These are phyloP conservation scores for Liopterus haemorrhoidalis DNA, from an alignment of 2,888 invertebrate species.

Conservation along the genomic window DNA sequence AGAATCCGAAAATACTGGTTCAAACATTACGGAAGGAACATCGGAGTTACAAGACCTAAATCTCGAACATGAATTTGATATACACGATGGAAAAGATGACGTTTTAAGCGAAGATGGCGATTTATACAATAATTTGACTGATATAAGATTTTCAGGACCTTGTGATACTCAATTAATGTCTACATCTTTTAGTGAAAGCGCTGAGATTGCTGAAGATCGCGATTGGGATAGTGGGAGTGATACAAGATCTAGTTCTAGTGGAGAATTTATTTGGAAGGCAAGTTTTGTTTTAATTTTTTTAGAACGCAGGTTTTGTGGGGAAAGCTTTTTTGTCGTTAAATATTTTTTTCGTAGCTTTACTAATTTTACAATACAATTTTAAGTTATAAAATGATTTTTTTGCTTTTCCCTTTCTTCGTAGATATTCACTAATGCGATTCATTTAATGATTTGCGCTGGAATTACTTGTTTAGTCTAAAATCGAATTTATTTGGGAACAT, in stretches of 20 bases:
- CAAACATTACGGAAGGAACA: slow-evolving; percentile 1
- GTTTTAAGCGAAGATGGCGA: slow-evolving; percentile 31
- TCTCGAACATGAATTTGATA: slow-evolving; percentile 17
- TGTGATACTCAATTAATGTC: slow-evolving; percentile 44
- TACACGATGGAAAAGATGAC: slow-evolving; percentile 13
- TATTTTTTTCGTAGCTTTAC: too few species aligned
- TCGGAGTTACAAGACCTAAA: slow-evolving; percentile 27
- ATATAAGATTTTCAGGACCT: slow-evolving; percentile 45
- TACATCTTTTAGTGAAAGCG: slow-evolving; percentile 48
- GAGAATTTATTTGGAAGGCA: slow-evolving; percentile 77
- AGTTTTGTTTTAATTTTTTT: slow-evolving; percentile 27
- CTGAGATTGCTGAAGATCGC: slow-evolving; percentile 50
- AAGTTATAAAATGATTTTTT: too few species aligned
- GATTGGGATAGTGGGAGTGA: slow-evolving; percentile 69
- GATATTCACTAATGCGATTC: too few species aligned
- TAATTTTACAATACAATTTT: too few species aligned
- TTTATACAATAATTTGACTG: slow-evolving; percentile 42
- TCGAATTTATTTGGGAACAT: too few species aligned
- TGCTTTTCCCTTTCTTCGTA: too few species aligned
- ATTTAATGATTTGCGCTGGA: too few species aligned
- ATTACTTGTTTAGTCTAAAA: too few species aligned
- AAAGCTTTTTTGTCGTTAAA: too few species aligned
- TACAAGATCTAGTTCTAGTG: slow-evolving; percentile 66
- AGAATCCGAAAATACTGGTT: slow-evolving; percentile 11
- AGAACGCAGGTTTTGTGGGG: too few species aligned